Evolutionary conservation across 2,797 vertebrate species (phyloP), one percentile per base, ranked within the genome.

Genomic region (Bothrops alternatus): DNA sequence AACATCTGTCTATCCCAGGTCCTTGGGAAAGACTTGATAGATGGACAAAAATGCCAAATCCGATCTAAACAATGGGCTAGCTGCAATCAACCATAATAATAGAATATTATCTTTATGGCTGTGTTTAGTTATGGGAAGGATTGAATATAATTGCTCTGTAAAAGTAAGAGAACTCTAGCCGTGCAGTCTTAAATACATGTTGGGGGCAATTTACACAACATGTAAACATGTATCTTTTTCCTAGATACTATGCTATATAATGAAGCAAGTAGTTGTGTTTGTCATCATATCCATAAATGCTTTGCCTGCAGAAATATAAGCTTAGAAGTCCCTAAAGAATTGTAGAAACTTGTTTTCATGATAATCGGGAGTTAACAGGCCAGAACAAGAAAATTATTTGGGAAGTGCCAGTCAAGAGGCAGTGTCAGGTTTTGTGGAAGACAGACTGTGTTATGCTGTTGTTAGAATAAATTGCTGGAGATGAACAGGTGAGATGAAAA

Each of bases 401-500:
- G 55, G 82, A 93, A 65, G 25, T 92, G 88, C 87, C 88, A 65
- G 58, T 90, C 91, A 90, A 92, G 73, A 32, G 32, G 53, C 89
- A 88, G 16, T 32, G 1, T 32, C 89, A 86, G 53, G 14, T 78
- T 90, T 55, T 53, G 1, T 53, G 14, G 28, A 53, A n/a, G 56
- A n/a, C 78, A 82, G 55, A n/a, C 26, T 90, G 56, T 13, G 25
- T 87, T 37, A 16, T 18, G n/a, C 37, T 56, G 61, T 16, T n/a
- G 25, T 63, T 28, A 47, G 61, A 78, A 56, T 20, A 42, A 53
- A 20, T 93, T 73, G 61, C 87, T 86, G 50, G 87, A 82, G 42
- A 82, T 82, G 32, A 86, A 53, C 88, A 90, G 90, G 86, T 88
- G 93, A 87, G 58, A 1, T 0, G 23, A 73, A 42, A 57, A 4